Evolutionary conservation across 2,113 vertebrate genomes (phyloP), one percentile per base, ranked within the genome.

Genomic region (Oenanthe melanoleuca): DNA sequence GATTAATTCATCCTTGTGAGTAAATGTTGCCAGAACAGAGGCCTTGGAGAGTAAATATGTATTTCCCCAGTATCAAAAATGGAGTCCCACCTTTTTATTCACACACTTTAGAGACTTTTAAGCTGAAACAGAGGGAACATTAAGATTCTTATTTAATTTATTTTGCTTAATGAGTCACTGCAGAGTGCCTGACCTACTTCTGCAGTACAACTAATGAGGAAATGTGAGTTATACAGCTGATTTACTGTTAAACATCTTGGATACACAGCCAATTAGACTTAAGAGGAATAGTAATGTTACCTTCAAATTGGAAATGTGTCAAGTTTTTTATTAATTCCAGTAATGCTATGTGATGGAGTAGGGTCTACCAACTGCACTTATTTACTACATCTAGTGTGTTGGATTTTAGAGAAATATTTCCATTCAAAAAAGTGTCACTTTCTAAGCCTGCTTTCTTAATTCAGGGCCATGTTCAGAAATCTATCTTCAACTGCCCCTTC

Each of bases 141-240:
- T 93, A 96, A 94, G 74, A 73, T 92, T 78, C 74, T 94, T 95
- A 77, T 95, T 96, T 92, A 29, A 92, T 91, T 95, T 94, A 63
- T 89, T 88, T 96, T 92, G 66, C 61, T 89, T 94, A 94, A 93
- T 81, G 91, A 95, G 70, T 95, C 86, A 91, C 78, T 84, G 84
- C 55, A 80, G 66, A 92, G 47, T 66, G 87, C 87, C 84, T 93
- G 89, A 95, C 79, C 93, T 95, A 97, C 71, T 94, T 95, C 79
- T 89, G 44, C 33, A 80, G 67, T 47, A 66, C 87, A 86, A 52
- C 45, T 86, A 89, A 91, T 77, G 79, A 94, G 87, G 84, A 95
- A 93, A 93, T 29, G 80, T 78, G 89, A 81, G 60, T 80, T 92
- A 90, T 57, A 88, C 74, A 93, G 83, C 77, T 87, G 88, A 95